A percentile compares a stretch with the other conserved stretches of the same genome.
Evolutionary conservation across 2,113 vertebrate genomes (phyloP).

Genomic region (Pygoscelis adeliae): DNA sequence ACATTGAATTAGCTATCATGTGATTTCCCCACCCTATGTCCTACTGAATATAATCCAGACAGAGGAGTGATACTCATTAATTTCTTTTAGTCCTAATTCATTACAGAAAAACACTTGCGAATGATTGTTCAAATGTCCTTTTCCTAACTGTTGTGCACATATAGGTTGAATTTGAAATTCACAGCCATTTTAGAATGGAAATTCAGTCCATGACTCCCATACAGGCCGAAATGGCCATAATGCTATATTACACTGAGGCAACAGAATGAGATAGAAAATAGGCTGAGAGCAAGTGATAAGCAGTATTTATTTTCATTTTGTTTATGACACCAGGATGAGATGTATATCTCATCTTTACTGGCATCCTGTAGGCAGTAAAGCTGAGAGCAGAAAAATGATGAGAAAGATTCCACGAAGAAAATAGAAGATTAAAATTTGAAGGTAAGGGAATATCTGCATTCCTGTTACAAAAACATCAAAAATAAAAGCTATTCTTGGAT

Average conservation of each 20-base stretch:
- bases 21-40: not conserved
- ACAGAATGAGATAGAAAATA: constrained; percentile 11
- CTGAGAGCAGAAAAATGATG: not conserved
- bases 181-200: not conserved
- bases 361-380: not conserved
- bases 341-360: not conserved
- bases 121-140: not conserved
- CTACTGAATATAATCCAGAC: not conserved
- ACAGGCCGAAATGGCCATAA: not conserved
- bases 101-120: not conserved
- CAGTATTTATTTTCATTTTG: constrained; percentile 55
- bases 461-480: not conserved
- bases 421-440: not conserved
- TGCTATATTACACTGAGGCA: not conserved
- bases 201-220: not conserved
- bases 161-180: not conserved
- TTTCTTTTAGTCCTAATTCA: not conserved
- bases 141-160: not conserved
- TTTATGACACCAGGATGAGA: not conserved
- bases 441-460: not conserved
- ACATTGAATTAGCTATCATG: not conserved
- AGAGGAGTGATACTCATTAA: not conserved
- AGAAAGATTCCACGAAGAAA: not conserved
- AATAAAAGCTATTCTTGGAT: not conserved
- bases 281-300: not conserved